A percentile compares a stretch with the other conserved stretches of the same genome.
Conservation (phyloP, 53 echinoderm and acorn worm genomes). For the Glandiceps talaboti region DNA sequence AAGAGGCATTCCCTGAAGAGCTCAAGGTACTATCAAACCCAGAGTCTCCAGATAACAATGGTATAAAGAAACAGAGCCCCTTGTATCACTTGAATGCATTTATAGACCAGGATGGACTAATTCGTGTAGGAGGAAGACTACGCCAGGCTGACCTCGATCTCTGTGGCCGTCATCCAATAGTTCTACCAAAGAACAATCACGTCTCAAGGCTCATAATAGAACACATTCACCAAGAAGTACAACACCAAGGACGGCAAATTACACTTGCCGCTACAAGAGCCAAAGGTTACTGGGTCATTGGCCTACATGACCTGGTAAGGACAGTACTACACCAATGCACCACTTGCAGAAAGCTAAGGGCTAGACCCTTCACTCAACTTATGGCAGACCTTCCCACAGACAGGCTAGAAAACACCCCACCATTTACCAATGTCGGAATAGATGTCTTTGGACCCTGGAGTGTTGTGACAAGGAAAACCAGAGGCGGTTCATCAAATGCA, state of each 20-base stretch:
- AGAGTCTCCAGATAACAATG: background rate
- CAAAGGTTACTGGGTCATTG: slow-evolving; percentile 20
- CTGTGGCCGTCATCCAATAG: slow-evolving; percentile 20
- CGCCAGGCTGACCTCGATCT: slow-evolving; percentile 19
- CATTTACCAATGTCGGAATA: too few relatives aligned
- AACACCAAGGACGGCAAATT: slow-evolving; percentile 31
- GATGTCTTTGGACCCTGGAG: too few relatives aligned
- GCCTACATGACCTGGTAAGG: slow-evolving; percentile 21
- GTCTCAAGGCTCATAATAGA: slow-evolving; percentile 20
- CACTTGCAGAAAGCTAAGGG: slow-evolving; percentile 7
- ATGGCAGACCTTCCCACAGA: too few relatives aligned
- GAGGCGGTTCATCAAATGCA: too few relatives aligned
- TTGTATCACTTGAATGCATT: slow-evolving; percentile 15
- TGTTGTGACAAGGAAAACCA: too few relatives aligned
- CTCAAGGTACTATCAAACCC: background rate
- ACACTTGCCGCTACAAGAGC: slow-evolving; percentile 22
- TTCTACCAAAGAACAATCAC: slow-evolving; percentile 30
- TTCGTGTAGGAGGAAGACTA: slow-evolving; percentile 32
- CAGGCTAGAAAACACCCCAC: too few relatives aligned
- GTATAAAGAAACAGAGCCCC: background rate
- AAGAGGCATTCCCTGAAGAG: slow-evolving; percentile 1
- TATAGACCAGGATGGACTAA: slow-evolving; percentile 24
- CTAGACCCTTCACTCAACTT: slow-evolving; percentile 10
- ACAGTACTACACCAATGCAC: slow-evolving; percentile 16
- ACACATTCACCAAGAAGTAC: slow-evolving; percentile 26